Evolutionary conservation across 2,888 invertebrate species (phyloP).

Genomic region (Orthosia gothica): DNA sequence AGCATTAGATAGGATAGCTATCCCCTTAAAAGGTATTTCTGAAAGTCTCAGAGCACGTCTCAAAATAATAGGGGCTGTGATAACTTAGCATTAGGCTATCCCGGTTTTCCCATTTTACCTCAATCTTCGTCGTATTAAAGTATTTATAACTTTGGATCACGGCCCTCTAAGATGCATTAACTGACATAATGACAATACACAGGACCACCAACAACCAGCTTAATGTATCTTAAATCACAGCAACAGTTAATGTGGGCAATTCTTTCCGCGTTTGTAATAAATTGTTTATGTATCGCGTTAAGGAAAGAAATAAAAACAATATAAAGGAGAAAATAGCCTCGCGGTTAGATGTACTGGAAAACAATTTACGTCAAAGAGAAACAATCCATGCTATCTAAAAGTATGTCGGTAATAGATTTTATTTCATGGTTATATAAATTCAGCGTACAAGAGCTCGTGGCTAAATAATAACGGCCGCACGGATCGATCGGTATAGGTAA

Average conservation of each 20-base stretch:
- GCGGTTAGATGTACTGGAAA: conserved; percentile 24
- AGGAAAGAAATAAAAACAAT: conserved; percentile 48
- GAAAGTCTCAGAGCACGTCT: conserved; percentile 12
- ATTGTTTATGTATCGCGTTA: conserved; percentile 38
- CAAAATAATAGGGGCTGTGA: conserved; percentile 26
- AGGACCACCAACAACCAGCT: conserved; percentile 15
- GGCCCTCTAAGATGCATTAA: conserved; percentile 33
- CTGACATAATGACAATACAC: conserved; percentile 34
- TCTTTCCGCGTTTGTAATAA: conserved; percentile 44
- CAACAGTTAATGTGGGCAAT: conserved; percentile 44
- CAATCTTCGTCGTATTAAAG: conserved; percentile 36
- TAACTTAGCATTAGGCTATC: conserved; percentile 24
- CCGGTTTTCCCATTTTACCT: not conserved
- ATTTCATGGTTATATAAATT: not conserved
- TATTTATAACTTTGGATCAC: conserved; percentile 6
- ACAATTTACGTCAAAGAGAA: conserved; percentile 15
- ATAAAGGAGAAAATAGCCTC: conserved; percentile 33
- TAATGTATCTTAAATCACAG: conserved; percentile 51
- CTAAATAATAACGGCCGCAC: no score
- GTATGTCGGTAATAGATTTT: conserved; percentile 5
- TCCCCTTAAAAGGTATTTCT: not conserved
- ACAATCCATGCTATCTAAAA: not conserved
- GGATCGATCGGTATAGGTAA: no score
- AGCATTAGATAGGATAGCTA: not conserved
- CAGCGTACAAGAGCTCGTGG: no score